Evolutionary conservation across 2,888 invertebrate genomes (phyloP).

Genomic region (Agonopterix alstromeriana): DNA sequence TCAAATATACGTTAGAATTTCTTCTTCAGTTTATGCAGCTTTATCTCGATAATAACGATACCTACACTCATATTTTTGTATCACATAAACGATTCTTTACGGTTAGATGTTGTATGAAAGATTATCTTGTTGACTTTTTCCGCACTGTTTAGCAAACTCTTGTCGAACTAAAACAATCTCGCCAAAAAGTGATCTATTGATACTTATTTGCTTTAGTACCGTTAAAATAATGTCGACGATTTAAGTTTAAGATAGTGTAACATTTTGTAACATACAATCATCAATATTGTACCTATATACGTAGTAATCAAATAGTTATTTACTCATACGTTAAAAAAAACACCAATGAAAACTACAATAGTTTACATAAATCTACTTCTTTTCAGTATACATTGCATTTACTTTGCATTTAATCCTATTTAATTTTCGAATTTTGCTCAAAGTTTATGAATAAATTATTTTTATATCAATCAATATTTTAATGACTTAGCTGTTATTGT

Average conservation of each 20-base stretch:
- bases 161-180: no score
- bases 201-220: background rate
- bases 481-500: constrained; percentile 27
- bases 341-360: constrained; percentile 57
- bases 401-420: constrained; percentile 37
- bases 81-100: no score
- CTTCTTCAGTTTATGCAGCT: no score
- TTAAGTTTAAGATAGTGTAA: constrained; percentile 7
- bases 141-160: no score
- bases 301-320: constrained; percentile 9
- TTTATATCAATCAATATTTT: constrained; percentile 26
- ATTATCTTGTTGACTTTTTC: no score
- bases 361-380: constrained; percentile 22
- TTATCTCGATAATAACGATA: no score
- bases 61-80: no score
- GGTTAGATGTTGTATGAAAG: no score
- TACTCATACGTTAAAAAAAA: constrained; percentile 23
- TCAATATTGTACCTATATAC: constrained; percentile 8
- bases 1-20: no score
- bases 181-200: background rate
- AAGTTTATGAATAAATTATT: constrained; percentile 21
- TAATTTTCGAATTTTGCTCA: constrained; percentile 51
- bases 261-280: constrained; percentile 7
- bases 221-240: background rate
- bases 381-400: constrained; percentile 40